These are phyloP conservation scores for Strigops habroptila DNA, from an alignment of 2,113 vertebrate species.

Conservation along the genomic window DNA sequence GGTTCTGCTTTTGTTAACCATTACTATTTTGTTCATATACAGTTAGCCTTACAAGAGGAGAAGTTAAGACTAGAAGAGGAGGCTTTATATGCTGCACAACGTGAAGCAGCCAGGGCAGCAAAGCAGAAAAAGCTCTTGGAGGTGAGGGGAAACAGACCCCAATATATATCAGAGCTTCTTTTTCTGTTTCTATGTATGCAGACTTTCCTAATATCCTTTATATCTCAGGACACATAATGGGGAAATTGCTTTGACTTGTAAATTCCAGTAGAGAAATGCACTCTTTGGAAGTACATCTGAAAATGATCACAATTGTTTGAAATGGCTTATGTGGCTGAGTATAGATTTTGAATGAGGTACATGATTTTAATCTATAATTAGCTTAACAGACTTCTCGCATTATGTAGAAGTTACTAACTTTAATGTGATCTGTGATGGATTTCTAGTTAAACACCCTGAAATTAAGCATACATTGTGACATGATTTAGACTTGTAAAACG, in stretches of 20 bases:
- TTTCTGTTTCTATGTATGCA: slow-evolving; percentile 42
- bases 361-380: neutral
- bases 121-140: slow-evolving; percentile 93
- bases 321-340: neutral
- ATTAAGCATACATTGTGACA: neutral
- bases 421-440: neutral
- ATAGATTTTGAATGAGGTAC: neutral
- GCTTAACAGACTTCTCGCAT: neutral
- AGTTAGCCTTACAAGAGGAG: slow-evolving; percentile 99
- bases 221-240: neutral
- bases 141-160: slow-evolving; percentile 88
- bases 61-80: slow-evolving; percentile 99
- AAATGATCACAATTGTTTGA: neutral
- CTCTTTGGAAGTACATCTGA: neutral
- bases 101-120: slow-evolving; percentile 93
- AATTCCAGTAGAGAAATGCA: neutral
- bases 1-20: slow-evolving; percentile 87
- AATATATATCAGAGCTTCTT: slow-evolving; percentile 59
- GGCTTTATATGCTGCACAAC: slow-evolving; percentile 92
- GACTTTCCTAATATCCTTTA: neutral
- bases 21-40: slow-evolving; percentile 87
- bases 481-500: neutral
- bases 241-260: neutral
- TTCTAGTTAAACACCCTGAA: neutral
- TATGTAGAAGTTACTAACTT: neutral